Percentiles rank a stretch among this genome's conserved stretches.
These are phyloP conservation scores for Urocyon cinereoargenteus DNA, from an alignment of 2,797 vertebrate genomes.

Conservation along the genomic window DNA sequence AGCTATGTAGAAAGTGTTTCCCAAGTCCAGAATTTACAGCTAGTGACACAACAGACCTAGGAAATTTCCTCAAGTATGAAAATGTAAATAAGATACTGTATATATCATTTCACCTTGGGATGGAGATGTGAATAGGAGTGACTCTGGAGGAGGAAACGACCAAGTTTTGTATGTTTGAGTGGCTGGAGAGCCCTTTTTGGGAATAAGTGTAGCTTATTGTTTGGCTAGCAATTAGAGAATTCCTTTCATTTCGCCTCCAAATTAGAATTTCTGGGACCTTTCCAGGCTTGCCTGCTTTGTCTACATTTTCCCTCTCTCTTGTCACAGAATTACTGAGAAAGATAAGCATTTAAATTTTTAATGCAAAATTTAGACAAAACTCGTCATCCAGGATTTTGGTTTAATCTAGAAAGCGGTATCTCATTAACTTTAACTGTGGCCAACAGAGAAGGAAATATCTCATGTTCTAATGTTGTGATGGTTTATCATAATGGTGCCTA, in stretches of 20 bases:
- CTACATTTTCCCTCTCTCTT: not conserved
- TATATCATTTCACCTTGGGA: not conserved
- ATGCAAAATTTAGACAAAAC: not conserved
- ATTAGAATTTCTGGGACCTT: not conserved
- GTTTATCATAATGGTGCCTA: not conserved
- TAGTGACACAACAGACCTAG: not conserved
- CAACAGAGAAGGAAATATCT: fast-evolving
- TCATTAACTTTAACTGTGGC: not conserved
- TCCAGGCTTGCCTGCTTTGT: fast-evolving
- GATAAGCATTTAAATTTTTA: not conserved
- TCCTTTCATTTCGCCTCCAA: not conserved
- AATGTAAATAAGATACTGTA: not conserved
- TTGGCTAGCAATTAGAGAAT: not conserved
- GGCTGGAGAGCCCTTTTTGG: not conserved
- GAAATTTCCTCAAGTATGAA: not conserved
- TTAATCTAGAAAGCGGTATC: not conserved
- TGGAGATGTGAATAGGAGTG: not conserved
- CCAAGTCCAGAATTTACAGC: not conserved
- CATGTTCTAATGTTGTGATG: not conserved
- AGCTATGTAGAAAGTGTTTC: not conserved
- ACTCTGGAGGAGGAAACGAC: too few relatives aligned
- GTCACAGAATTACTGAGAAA: not conserved
- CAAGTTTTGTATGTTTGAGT: not conserved
- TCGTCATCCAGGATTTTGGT: not conserved
- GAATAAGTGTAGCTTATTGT: not conserved